These are phyloP conservation scores for Acipenser ruthenus DNA, from an alignment of 2,797 vertebrate genomes.

Conservation along the genomic window DNA sequence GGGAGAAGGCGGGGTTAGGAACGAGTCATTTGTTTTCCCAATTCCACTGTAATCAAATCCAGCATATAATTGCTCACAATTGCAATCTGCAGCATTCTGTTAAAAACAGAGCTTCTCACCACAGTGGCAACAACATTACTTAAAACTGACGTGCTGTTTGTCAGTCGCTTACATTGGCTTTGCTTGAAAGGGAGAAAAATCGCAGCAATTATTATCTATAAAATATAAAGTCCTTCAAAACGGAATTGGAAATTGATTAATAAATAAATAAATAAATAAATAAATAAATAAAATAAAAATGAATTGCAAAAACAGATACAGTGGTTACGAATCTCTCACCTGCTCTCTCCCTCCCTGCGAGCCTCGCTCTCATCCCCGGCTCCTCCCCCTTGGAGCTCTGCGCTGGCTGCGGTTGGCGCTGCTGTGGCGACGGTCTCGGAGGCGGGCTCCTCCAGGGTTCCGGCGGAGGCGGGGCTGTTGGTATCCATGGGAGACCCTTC, in stretches of 20 bases:
- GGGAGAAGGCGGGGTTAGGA: slow-evolving; percentile 18
- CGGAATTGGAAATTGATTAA: too few species aligned
- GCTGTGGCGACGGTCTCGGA: slow-evolving; percentile 27
- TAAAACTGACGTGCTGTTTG: too few species aligned
- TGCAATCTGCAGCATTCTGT: too few species aligned
- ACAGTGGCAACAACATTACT: too few species aligned
- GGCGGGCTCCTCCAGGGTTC: slow-evolving; percentile 69
- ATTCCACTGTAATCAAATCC: not conserved
- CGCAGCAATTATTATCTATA: too few species aligned
- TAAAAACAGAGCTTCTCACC: too few species aligned
- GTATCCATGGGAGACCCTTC: slow-evolving; percentile 94
- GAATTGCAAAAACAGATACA: not conserved
- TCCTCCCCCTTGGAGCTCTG: slow-evolving; percentile 52
- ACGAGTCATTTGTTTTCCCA: not conserved
- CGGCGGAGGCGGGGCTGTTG: slow-evolving; percentile 84
- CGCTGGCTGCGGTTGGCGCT: slow-evolving; percentile 19
- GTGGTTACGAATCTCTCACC: slow-evolving; percentile 36
- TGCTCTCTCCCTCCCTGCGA: slow-evolving; percentile 60
- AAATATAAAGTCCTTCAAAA: too few species aligned
- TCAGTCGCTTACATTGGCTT: too few species aligned
- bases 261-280: too few species aligned
- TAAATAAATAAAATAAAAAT: too few species aligned
- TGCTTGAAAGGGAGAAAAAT: not conserved
- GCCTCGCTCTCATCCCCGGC: slow-evolving; percentile 56
- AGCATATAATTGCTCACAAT: too few species aligned